A percentile compares a stretch with the other conserved stretches of the same genome.
Evolutionary conservation across 2,113 vertebrate genomes (phyloP).

Genomic region (Haliaeetus leucogaster): DNA sequence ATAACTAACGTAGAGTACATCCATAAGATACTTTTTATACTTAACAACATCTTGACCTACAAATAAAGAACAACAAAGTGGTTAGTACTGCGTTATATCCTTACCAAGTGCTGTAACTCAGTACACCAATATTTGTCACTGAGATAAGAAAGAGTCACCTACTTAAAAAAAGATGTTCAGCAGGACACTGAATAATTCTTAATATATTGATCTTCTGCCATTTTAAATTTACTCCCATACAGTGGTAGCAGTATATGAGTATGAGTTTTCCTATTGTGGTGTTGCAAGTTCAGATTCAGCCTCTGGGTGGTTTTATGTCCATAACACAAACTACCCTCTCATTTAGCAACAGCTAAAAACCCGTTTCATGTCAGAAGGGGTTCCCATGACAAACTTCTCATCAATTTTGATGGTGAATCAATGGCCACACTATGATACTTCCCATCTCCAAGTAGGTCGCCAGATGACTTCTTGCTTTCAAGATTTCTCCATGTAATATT

Average conservation of each 20-base stretch:
- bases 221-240: background rate
- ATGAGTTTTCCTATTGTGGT: background rate
- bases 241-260: background rate
- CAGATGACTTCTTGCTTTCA: background rate
- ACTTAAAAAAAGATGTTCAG: background rate
- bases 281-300: background rate
- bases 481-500: background rate
- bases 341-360: background rate
- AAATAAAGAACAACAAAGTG: conserved; percentile 38
- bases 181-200: background rate
- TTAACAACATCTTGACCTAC: conserved; percentile 88
- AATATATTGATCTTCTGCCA: background rate
- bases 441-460: background rate
- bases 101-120: background rate
- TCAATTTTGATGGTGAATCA: background rate
- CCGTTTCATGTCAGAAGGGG: background rate
- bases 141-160: background rate
- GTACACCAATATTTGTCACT: background rate
- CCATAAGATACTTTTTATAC: conserved; percentile 89
- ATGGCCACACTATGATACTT: background rate
- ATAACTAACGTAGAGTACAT: conserved; percentile 80
- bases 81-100: background rate
- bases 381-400: background rate
- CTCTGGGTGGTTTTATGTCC: background rate
- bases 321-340: background rate